Evolutionary conservation across 2,797 vertebrate genomes (phyloP).

Genomic region (Scomberomorus guttatus): DNA sequence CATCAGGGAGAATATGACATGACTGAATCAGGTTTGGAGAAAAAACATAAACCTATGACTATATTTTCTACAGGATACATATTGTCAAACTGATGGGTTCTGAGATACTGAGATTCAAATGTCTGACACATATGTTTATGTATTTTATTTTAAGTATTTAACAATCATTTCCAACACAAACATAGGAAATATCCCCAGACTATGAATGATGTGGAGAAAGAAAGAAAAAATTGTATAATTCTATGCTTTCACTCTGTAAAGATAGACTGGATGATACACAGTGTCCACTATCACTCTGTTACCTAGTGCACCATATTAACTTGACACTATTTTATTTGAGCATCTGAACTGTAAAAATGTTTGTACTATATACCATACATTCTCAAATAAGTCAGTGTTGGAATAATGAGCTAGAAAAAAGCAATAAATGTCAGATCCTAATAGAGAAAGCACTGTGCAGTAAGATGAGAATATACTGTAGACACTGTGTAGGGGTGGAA

Average conservation of each 20-base stretch:
- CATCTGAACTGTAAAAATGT: background rate
- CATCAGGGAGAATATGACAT: conserved; percentile 17
- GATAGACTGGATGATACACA: background rate
- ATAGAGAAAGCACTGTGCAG: too few species aligned
- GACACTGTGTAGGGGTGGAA: too few species aligned
- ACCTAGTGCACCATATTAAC: background rate
- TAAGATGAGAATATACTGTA: too few species aligned
- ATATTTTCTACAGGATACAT: background rate
- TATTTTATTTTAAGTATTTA: background rate
- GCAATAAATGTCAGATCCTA: too few species aligned
- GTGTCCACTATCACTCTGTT: background rate
- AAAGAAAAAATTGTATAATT: too few species aligned
- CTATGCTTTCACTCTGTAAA: background rate
- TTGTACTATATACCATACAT: background rate
- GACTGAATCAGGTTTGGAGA: background rate
- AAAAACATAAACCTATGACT: background rate
- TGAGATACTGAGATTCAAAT: background rate
- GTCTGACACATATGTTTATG: background rate
- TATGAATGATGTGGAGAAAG: background rate
- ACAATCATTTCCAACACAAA: too few species aligned
- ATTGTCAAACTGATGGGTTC: background rate
- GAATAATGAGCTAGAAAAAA: too few species aligned
- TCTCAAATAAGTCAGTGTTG: too few species aligned
- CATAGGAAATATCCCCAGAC: background rate
- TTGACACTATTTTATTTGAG: background rate